A percentile compares a stretch with the other conserved stretches of the same genome.
Evolutionary conservation across 1,140 invertebrate genomes (phyloP).

Genomic region (Delia radicum): DNA sequence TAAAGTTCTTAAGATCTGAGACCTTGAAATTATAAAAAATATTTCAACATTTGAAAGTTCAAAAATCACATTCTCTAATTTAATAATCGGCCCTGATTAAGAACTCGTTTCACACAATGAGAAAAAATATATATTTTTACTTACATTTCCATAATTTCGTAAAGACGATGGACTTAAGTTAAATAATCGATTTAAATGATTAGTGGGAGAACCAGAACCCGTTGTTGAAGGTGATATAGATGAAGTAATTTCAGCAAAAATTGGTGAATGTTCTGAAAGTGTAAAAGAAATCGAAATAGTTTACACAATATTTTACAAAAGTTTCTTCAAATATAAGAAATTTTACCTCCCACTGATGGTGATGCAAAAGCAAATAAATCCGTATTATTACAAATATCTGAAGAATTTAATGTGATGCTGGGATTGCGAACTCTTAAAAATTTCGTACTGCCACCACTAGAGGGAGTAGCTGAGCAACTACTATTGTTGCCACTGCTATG

Average conservation of each 20-base stretch:
- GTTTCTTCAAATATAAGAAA: neutral
- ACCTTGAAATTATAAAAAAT: too few relatives aligned
- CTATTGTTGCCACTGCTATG: neutral
- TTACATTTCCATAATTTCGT: conserved; percentile 50
- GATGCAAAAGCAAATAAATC: conserved; percentile 50
- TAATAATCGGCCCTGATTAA: too few relatives aligned
- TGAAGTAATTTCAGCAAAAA: conserved; percentile 41
- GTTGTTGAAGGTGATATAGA: conserved; percentile 35
- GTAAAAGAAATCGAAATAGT: neutral
- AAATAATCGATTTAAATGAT: conserved; percentile 46
- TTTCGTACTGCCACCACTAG: conserved; percentile 29
- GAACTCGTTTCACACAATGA: too few relatives aligned
- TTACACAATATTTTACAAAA: neutral
- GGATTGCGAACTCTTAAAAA: conserved; percentile 47
- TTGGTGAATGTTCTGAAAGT: conserved; percentile 43
- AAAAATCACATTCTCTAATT: too few relatives aligned
- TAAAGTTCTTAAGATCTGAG: too few relatives aligned
- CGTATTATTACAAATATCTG: conserved; percentile 48
- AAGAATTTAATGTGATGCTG: conserved; percentile 47
- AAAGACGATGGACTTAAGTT: conserved; percentile 49
- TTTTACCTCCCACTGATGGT: conserved; percentile 40
- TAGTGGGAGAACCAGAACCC: conserved; percentile 39
- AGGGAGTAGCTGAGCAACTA: conserved; percentile 17
- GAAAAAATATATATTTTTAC: too few relatives aligned
- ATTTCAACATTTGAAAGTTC: too few relatives aligned